phyloP scores from a whole-genome alignment of 2,113 vertebrate genomes.

The Scophthalmus maximus region DNA sequence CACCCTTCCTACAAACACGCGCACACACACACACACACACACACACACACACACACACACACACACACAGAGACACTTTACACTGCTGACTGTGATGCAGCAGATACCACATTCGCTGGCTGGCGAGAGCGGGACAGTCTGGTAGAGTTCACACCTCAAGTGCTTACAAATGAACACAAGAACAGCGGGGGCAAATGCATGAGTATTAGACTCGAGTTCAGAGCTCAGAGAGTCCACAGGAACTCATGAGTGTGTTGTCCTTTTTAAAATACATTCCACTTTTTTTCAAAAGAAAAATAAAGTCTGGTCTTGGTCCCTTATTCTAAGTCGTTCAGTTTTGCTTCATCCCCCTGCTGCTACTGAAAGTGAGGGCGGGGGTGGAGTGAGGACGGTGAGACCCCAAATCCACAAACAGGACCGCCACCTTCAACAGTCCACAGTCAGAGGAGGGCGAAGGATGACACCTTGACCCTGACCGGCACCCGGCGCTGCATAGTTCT shows the following conservation, averaged over 20 bases:
- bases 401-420: slow-evolving; percentile 28
- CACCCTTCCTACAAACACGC: slow-evolving; percentile 44
- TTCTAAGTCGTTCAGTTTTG: slow-evolving; percentile 36
- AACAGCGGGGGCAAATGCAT: slow-evolving; percentile 30
- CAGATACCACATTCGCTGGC: slow-evolving; percentile 34
- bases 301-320: slow-evolving; percentile 37
- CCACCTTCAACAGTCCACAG: slow-evolving; percentile 10
- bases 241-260: slow-evolving; percentile 18
- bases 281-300: background rate
- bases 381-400: slow-evolving; percentile 30
- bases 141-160: slow-evolving; percentile 57
- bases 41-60: slow-evolving; percentile 31
- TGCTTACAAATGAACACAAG: slow-evolving; percentile 61
- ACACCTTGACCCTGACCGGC: slow-evolving; percentile 20
- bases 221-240: slow-evolving; percentile 30
- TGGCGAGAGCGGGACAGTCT: slow-evolving; percentile 12
- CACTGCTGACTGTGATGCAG: slow-evolving; percentile 43
- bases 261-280: slow-evolving; percentile 48
- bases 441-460: background rate
- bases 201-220: slow-evolving; percentile 1
- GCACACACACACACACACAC: slow-evolving; percentile 15
- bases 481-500: slow-evolving; percentile 10
- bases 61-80: slow-evolving; percentile 8
- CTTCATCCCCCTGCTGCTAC: slow-evolving; percentile 20
- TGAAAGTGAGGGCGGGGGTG: slow-evolving; percentile 20